These are phyloP conservation scores for Bombus confusus DNA, from an alignment of 1,140 invertebrate genomes.

Conservation along the genomic window DNA sequence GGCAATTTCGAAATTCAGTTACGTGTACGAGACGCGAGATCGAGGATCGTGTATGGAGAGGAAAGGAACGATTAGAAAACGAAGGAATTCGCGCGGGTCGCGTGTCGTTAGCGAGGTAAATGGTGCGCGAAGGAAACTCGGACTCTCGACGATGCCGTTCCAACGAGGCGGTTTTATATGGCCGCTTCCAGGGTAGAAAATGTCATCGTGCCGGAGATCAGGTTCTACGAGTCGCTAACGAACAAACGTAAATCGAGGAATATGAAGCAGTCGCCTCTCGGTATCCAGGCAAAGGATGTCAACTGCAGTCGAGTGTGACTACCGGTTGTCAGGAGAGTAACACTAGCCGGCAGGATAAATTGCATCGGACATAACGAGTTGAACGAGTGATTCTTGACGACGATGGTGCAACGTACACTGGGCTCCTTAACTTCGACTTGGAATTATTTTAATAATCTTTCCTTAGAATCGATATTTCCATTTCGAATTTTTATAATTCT, in stretches of 20 bases:
- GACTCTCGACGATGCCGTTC: slow-evolving; percentile 1
- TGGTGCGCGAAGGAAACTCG: slow-evolving; percentile 35
- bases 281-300: slow-evolving; percentile 58
- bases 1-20: not conserved
- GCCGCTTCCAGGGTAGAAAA: slow-evolving; percentile 37
- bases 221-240: slow-evolving; percentile 47
- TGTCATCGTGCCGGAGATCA: slow-evolving; percentile 49
- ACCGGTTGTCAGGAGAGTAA: slow-evolving; percentile 54
- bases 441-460: not conserved
- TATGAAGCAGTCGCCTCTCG: slow-evolving; percentile 37
- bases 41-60: not conserved
- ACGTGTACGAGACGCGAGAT: not conserved
- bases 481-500: too few species aligned
- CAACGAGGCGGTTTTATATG: slow-evolving; percentile 8
- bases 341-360: slow-evolving; percentile 60
- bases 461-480: too few species aligned
- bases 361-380: slow-evolving; percentile 51
- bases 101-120: slow-evolving; percentile 42
- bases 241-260: slow-evolving; percentile 57
- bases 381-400: slow-evolving; percentile 37
- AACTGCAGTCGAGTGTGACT: slow-evolving; percentile 66
- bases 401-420: slow-evolving; percentile 28
- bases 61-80: slow-evolving; percentile 15
- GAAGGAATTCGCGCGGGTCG: slow-evolving; percentile 23
- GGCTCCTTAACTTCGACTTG: too few species aligned